Evolutionary conservation across 2,797 vertebrate genomes (phyloP).

Genomic region (Microctenopoma steveboyesi): DNA sequence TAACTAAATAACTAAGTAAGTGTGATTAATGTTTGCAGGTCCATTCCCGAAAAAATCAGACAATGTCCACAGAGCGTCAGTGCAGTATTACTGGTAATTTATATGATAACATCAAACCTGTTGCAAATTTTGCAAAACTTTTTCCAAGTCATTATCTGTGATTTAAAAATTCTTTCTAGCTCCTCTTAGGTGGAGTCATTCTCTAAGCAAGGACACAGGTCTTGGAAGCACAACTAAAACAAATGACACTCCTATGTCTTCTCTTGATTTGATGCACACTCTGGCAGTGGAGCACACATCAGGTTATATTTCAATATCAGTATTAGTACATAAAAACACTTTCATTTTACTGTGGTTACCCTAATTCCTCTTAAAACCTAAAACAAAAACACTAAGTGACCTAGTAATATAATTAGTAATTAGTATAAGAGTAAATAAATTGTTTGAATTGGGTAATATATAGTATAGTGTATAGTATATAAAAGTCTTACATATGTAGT

Average conservation of each 20-base stretch:
- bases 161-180: slow-evolving; percentile 40
- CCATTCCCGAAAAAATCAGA: slow-evolving; percentile 35
- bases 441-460: neutral
- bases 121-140: neutral
- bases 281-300: slow-evolving; percentile 25
- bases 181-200: slow-evolving; percentile 57
- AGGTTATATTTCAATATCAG: slow-evolving; percentile 48
- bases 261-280: slow-evolving; percentile 47
- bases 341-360: neutral
- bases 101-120: neutral
- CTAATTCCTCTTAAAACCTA: neutral
- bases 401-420: neutral
- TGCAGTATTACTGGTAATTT: slow-evolving; percentile 61
- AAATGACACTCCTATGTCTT: slow-evolving; percentile 61
- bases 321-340: neutral
- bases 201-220: slow-evolving; percentile 76
- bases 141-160: neutral
- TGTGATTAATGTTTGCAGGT: slow-evolving; percentile 55
- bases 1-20: neutral
- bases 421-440: neutral
- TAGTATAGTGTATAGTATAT: neutral
- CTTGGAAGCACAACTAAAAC: slow-evolving; percentile 69
- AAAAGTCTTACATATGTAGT: neutral
- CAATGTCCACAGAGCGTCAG: slow-evolving; percentile 19
- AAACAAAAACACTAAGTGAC: neutral